Conservation (phyloP, 2,113 vertebrate species). For the Heterotis niloticus region DNA sequence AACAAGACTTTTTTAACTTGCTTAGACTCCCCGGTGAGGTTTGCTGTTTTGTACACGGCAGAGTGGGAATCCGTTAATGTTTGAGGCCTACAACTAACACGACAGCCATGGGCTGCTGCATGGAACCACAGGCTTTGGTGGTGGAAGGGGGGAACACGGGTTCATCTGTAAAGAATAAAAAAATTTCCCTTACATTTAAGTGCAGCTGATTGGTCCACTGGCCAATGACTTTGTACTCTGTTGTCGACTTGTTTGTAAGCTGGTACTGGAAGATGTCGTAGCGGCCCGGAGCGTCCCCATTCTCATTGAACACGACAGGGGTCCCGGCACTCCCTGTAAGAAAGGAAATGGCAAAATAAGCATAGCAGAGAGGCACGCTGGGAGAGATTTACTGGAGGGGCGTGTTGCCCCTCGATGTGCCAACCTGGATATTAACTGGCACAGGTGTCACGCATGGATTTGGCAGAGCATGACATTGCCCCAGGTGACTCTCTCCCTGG, state of each 20-base stretch:
- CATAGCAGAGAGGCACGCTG: neutral
- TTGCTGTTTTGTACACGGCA: neutral
- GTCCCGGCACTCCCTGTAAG: slow-evolving; percentile 86
- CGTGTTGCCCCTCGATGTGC: no score
- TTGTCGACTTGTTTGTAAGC: slow-evolving; percentile 72
- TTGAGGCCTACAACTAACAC: no score
- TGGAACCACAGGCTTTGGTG: no score
- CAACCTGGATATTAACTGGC: neutral
- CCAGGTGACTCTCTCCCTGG: no score
- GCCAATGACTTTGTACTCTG: slow-evolving; percentile 91
- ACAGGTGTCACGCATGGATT: neutral
- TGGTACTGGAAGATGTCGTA: slow-evolving; percentile 99
- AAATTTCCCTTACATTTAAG: slow-evolving; percentile 72
- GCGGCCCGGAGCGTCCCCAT: slow-evolving; percentile 93
- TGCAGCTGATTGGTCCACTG: slow-evolving; percentile 92
- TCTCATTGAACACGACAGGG: slow-evolving; percentile 91
- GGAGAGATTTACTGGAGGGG: neutral
- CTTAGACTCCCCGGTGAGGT: slow-evolving; percentile 3
- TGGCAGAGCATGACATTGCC: neutral
- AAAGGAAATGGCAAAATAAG: slow-evolving; percentile 30
- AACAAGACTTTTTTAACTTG: neutral
- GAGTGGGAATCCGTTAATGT: no score
- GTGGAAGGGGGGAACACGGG: no score
- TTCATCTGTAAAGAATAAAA: neutral
- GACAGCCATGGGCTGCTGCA: no score